Conservation (phyloP, 2,888 invertebrate species). For the Listrodromus nycthemerus region DNA sequence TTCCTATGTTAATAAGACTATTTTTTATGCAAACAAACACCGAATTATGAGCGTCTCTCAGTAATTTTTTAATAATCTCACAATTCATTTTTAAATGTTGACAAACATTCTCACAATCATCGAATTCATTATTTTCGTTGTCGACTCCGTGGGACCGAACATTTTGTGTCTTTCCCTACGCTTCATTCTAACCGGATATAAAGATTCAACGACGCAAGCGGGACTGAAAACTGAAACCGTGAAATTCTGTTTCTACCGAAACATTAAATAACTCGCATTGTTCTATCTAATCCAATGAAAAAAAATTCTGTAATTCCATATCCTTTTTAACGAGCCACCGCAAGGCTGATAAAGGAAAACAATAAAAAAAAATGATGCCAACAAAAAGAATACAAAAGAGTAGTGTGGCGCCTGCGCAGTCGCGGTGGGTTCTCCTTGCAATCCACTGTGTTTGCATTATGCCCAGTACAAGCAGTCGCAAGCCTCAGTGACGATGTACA, state of each 20-base stretch:
- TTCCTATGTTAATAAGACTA: no score
- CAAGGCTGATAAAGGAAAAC: not conserved
- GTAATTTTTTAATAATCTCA: no score
- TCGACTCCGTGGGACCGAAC: not conserved
- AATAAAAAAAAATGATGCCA: conserved; percentile 1
- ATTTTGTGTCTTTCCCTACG: not conserved
- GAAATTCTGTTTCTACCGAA: not conserved
- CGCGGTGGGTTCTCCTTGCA: conserved; percentile 44
- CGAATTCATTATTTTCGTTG: not conserved
- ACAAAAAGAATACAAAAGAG: conserved; percentile 25
- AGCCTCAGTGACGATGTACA: conserved; percentile 58
- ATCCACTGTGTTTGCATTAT: conserved; percentile 63
- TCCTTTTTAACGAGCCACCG: not conserved
- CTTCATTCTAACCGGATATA: not conserved
- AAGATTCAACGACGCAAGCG: not conserved
- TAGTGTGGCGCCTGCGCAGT: conserved; percentile 53
- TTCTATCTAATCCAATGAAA: not conserved
- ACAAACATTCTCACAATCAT: not conserved
- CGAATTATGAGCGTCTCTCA: no score
- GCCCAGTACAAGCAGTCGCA: conserved; percentile 57
- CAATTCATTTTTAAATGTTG: no score
- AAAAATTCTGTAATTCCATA: not conserved
- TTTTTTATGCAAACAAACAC: no score
- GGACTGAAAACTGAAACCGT: not conserved
- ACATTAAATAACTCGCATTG: not conserved